Base-by-base conservation (phyloP, 1,140 invertebrate genomes). In the Drosophila teissieri region DNA sequence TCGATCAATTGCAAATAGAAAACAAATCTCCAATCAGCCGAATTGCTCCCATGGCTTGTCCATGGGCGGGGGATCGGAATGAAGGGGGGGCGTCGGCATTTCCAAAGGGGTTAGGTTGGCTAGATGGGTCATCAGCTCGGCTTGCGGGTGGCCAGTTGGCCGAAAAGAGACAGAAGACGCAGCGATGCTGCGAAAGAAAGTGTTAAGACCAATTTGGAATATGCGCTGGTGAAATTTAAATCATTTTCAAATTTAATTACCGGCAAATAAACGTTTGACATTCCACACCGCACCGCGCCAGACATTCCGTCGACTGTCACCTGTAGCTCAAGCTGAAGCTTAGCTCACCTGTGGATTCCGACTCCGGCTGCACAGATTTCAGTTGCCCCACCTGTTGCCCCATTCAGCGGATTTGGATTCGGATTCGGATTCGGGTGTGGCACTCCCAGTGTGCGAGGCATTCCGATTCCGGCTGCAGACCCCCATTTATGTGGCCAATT, bases 231-330 rank as follows among this genome's bases (percentile, higher is more conserved):
- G 81, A 85, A 85, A 85, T 85, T 85, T 78, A 85, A 85, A 86
- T 85, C 78, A 85, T 85, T 85, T 85, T 85, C 70, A 86, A 88
- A 86, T 86, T 86, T 86, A 86, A 86, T 86, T 86, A 86, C 82
- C 69, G 52, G 73, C 83, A 88, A 88, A 86, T 88, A 88, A 86
- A 88, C 83, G 79, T 79, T 86, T 85, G 81, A 81, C 81, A 85
- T 85, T 85, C 81, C 81, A 56, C 27, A 42, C 44, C n/a, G 22
- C 7, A 61, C 58, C 73, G 58, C 69, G 67, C 62, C 55, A 57
- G 56, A 73, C 68, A 70, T 70, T 72, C 68, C 68, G 68, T 81
- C 78, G 45, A 44, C 69, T 69, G 72, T 81, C 78, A 81, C 81
- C 76, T 84, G 76, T 48, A 36, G 58, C 78, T 52, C 37, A 39